These are phyloP conservation scores for Metridium senile DNA, from an alignment of 92 coral and sea anemone genomes.

Conservation along the genomic window DNA sequence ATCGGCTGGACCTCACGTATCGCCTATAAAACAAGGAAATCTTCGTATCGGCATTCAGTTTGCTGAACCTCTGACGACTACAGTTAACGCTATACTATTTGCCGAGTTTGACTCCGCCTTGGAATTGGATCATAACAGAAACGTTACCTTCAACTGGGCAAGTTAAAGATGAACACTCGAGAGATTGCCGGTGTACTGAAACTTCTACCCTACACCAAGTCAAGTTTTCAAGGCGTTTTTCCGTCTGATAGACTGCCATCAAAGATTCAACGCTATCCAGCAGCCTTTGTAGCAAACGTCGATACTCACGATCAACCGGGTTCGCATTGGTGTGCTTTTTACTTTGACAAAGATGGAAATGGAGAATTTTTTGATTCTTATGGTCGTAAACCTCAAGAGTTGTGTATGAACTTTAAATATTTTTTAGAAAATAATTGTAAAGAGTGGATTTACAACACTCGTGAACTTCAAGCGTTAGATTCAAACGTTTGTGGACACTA, in stretches of 20 bases:
- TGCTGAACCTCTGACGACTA: slow-evolving; percentile 22
- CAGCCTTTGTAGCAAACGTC: slow-evolving; percentile 26
- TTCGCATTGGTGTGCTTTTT: slow-evolving; percentile 29
- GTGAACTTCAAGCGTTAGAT: slow-evolving; percentile 38
- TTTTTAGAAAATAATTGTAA: slow-evolving; percentile 24
- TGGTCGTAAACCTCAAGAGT: slow-evolving; percentile 46
- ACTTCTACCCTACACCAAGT: slow-evolving; percentile 21
- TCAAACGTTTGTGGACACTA: slow-evolving; percentile 68
- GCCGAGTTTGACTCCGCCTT: slow-evolving; percentile 35
- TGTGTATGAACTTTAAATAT: slow-evolving; percentile 21
- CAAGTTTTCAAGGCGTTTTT: slow-evolving; percentile 40
- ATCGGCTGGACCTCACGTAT: slow-evolving; percentile 30
- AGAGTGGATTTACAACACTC: slow-evolving; percentile 4
- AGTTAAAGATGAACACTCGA: slow-evolving; percentile 39
- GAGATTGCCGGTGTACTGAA: slow-evolving; percentile 18
- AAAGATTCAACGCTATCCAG: slow-evolving; percentile 22
- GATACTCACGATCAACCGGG: slow-evolving; percentile 20
- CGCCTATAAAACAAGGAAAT: slow-evolving; percentile 45
- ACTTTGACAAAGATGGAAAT: slow-evolving; percentile 38
- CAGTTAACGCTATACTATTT: slow-evolving; percentile 40
- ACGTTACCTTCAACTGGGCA: slow-evolving; percentile 23
- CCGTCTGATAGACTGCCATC: slow-evolving; percentile 49
- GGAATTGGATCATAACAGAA: slow-evolving; percentile 20
- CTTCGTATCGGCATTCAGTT: slow-evolving; percentile 44
- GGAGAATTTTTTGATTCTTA: slow-evolving; percentile 65